Conservation (phyloP, 2,113 vertebrate genomes). For the Falcunculus frontatus region DNA sequence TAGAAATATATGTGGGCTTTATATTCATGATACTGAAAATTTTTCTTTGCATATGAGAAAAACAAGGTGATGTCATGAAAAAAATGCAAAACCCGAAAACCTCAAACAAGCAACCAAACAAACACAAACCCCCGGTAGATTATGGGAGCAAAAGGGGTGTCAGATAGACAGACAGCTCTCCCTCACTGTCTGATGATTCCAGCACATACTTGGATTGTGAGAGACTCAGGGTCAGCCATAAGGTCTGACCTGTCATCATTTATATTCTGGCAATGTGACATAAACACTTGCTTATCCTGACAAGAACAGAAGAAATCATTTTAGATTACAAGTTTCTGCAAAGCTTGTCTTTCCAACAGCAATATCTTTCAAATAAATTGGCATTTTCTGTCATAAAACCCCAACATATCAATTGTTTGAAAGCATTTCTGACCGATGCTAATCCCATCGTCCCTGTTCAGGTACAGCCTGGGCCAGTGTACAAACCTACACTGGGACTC, state of each 20-base stretch:
- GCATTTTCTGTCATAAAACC: not conserved
- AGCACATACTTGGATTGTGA: not conserved
- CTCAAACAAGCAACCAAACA: not conserved
- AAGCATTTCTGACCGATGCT: not conserved
- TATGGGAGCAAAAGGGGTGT: not conserved
- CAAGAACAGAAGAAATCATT: not conserved
- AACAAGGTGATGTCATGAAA: not conserved
- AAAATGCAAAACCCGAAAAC: not conserved
- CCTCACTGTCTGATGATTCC: not conserved
- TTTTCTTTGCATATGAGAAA: not conserved
- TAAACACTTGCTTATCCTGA: not conserved
- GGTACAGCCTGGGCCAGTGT: not conserved
- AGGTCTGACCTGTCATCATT: not conserved
- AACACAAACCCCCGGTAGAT: not conserved
- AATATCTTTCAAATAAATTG: not conserved
- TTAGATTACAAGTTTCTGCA: not conserved
- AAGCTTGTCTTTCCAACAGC: not conserved
- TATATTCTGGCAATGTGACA: not conserved
- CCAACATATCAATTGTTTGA: not conserved
- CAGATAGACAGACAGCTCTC: not conserved
- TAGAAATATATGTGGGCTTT: not conserved
- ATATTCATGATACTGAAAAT: not conserved
- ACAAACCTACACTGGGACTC: rapidly evolving
- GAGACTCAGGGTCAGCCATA: not conserved
- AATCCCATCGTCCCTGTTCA: rapidly evolving